Evolutionary conservation across 2,888 invertebrate genomes (phyloP), one percentile per base, ranked within the genome.

Genomic region (Heliconius charithonia): DNA sequence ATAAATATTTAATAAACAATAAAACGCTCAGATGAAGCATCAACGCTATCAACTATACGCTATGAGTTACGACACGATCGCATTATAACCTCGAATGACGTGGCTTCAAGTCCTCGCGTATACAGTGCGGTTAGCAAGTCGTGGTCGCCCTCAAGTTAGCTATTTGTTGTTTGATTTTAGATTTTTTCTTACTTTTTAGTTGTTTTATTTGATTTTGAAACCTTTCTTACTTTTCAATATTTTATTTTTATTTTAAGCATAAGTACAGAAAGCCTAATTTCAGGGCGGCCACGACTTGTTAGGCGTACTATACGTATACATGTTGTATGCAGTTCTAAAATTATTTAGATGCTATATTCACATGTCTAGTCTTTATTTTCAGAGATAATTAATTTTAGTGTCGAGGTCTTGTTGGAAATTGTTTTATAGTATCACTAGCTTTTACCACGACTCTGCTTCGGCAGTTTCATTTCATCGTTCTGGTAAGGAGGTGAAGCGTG

Each of bases 71-170:
- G 29, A 51, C 51, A 71, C 71, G 29, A 71, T 10, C 45, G 27
- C 22, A 37, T 22, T 69, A 29, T 71, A 71, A 56, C 51, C 71
- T 71, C 51, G 71, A 29, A 29, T 71, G 71, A 56, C 71, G 51
- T 71, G 27, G 45, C 71, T 29, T 29, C 22, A 32, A 67, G 37
- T n/a, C 37, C n/a, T n/a, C 67, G 37, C 13, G 27, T 62, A 25
- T 62, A 62, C 59, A 59, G 51, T 51, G 51, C 51, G 51, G 51
- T 51, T 19, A 4, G 22, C 51, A 19, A 51, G 51, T 22, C 6
- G 51, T 51, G 51, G 51, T 2, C 51, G 51, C 6, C 6, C 7
- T 51, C 19, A 51, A 19, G 19, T 51, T 51, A 22, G 19, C 7
- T 51, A 3, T 3, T 19, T 6, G 7, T 19, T 3, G 7, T 51